Evolutionary conservation across 1,140 invertebrate species (phyloP).

Genomic region (Galendromus occidentalis): DNA sequence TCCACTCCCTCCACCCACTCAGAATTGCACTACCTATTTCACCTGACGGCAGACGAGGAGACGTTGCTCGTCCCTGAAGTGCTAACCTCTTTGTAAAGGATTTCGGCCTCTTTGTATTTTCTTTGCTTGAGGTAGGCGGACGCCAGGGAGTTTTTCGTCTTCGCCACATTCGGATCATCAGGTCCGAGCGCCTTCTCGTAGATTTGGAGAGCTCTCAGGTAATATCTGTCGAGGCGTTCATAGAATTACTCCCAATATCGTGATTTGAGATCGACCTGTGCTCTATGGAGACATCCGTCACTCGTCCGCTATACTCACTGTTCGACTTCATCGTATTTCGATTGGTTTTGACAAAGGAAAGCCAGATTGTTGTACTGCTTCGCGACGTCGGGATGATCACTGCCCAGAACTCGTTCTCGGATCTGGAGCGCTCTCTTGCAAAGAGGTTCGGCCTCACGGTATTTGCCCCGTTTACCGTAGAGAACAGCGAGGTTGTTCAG

Average conservation of each 20-base stretch:
- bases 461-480: constrained; percentile 93
- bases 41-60: too few relatives aligned
- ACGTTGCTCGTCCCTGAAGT: too few relatives aligned
- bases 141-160: constrained; percentile 93
- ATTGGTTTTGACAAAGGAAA: constrained; percentile 88
- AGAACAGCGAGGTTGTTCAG: constrained; percentile 89
- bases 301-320: constrained; percentile 24
- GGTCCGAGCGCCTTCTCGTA: constrained; percentile 90
- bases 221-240: constrained; percentile 46
- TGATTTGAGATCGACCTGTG: too few relatives aligned
- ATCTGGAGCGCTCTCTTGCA: constrained; percentile 96
- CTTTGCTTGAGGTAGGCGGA: constrained; percentile 77
- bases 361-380: constrained; percentile 99
- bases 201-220: constrained; percentile 92
- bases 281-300: too few relatives aligned
- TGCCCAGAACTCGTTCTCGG: constrained; percentile 82
- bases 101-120: constrained; percentile 96
- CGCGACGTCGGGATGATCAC: constrained; percentile 96
- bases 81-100: constrained; percentile 74
- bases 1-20: too few relatives aligned
- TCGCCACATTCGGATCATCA: constrained; percentile 96
- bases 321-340: constrained; percentile 50
- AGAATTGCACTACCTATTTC: too few relatives aligned
- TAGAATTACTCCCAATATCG: neutral
- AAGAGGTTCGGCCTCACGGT: constrained; percentile 90